phyloP scores from a whole-genome alignment of 2,113 vertebrate species.

The Dipodomys stephensi region DNA sequence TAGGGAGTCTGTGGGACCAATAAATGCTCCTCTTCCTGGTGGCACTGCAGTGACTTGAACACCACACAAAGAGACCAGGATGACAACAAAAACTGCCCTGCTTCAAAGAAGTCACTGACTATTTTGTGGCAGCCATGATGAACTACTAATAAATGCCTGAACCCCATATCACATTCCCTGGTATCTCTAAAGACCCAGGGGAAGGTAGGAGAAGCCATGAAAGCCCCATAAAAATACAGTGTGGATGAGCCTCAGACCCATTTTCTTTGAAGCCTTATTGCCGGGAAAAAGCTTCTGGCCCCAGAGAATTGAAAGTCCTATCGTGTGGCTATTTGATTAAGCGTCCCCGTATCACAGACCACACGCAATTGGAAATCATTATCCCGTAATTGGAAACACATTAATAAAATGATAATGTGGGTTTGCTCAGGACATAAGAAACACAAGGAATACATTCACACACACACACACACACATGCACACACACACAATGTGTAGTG shows the following conservation, averaged over 20 bases:
- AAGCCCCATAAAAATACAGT: slow-evolving; percentile 70
- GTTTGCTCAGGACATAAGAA: slow-evolving; percentile 80
- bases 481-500: neutral
- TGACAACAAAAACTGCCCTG: neutral
- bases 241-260: slow-evolving; percentile 71
- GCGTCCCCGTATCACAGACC: slow-evolving; percentile 53
- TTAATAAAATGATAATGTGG: slow-evolving; percentile 75
- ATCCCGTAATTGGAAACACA: slow-evolving; percentile 76
- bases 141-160: slow-evolving; percentile 47
- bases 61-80: neutral
- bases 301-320: slow-evolving; percentile 73
- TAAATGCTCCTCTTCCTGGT: neutral
- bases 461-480: slow-evolving; percentile 1
- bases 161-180: neutral
- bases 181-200: slow-evolving; percentile 59
- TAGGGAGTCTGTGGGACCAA: neutral
- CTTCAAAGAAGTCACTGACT: slow-evolving; percentile 46
- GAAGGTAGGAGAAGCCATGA: slow-evolving; percentile 60
- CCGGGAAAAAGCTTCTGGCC: slow-evolving; percentile 75
- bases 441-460: slow-evolving; percentile 83
- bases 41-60: neutral
- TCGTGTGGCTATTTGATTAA: slow-evolving; percentile 75
- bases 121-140: slow-evolving; percentile 42
- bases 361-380: slow-evolving; percentile 74
- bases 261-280: slow-evolving; percentile 82